Evolutionary conservation across 2,888 invertebrate species (phyloP).

Genomic region (Noctua fimbriata): DNA sequence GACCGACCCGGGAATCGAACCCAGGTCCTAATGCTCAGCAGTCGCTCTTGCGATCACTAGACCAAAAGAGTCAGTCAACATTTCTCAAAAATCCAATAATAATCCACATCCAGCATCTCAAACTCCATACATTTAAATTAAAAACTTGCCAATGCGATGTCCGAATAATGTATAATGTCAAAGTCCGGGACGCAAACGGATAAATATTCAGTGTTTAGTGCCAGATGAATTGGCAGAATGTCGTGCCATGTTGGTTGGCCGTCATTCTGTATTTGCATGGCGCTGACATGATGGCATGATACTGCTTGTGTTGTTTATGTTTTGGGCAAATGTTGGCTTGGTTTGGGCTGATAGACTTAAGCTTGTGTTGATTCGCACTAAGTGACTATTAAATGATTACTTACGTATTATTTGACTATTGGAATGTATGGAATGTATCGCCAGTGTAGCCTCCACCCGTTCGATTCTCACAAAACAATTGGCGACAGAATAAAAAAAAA

Average conservation of each 20-base stretch:
- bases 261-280: slow-evolving; percentile 17
- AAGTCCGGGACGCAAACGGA: slow-evolving; percentile 64
- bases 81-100: too few relatives aligned
- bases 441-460: too few relatives aligned
- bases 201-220: slow-evolving; percentile 71
- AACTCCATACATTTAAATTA: slow-evolving; percentile 72
- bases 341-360: background rate
- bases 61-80: too few relatives aligned
- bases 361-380: too few relatives aligned
- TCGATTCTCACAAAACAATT: too few relatives aligned
- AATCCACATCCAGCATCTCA: slow-evolving; percentile 12
- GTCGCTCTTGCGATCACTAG: too few relatives aligned
- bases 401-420: too few relatives aligned
- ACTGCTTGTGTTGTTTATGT: background rate
- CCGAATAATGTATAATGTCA: slow-evolving; percentile 72
- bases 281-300: background rate
- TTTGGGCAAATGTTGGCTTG: background rate
- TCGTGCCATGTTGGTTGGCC: slow-evolving; percentile 4
- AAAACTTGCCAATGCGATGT: slow-evolving; percentile 66
- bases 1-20: too few relatives aligned
- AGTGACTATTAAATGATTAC: too few relatives aligned
- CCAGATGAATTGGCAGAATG: slow-evolving; percentile 31
- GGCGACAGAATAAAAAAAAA: too few relatives aligned
- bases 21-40: too few relatives aligned
- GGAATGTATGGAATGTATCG: too few relatives aligned